A percentile compares a stretch with the other conserved stretches of the same genome.
Conservation (phyloP, 1,140 invertebrate genomes). For the Hirudo medicinalis region DNA sequence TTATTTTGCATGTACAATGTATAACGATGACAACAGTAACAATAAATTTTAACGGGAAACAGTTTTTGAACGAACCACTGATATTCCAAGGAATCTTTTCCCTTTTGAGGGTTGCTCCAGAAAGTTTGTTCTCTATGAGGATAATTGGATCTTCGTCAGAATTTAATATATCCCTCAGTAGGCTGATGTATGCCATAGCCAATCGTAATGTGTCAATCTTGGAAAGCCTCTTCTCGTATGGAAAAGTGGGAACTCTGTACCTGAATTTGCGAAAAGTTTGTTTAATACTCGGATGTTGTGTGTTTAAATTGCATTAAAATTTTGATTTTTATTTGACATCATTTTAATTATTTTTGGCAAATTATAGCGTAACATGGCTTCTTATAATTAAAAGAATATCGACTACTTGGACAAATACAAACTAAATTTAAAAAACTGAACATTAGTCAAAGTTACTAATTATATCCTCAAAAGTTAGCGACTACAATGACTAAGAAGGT, state of each 20-base stretch:
- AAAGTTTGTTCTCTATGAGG: slow-evolving; percentile 79
- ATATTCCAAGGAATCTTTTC: slow-evolving; percentile 85
- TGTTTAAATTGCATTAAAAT: too few relatives aligned
- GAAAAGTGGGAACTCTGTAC: slow-evolving; percentile 74
- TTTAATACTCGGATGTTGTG: too few relatives aligned
- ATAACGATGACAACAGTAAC: neutral
- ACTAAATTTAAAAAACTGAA: too few relatives aligned
- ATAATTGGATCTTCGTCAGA: slow-evolving; percentile 73
- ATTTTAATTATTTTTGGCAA: too few relatives aligned
- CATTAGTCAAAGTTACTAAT: too few relatives aligned
- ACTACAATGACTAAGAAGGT: too few relatives aligned
- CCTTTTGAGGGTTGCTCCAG: slow-evolving; percentile 66
- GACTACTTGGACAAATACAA: too few relatives aligned
- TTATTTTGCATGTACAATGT: neutral
- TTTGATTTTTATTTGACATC: too few relatives aligned
- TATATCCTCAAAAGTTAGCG: too few relatives aligned
- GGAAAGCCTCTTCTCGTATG: slow-evolving; percentile 90
- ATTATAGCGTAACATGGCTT: too few relatives aligned
- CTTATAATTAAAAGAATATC: too few relatives aligned
- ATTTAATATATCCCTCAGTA: slow-evolving; percentile 79
- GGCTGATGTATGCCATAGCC: slow-evolving; percentile 94
- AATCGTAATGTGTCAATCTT: slow-evolving; percentile 88
- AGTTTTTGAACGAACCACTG: slow-evolving; percentile 58
- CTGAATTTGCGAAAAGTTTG: slow-evolving; percentile 12
- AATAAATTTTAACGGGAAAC: too few relatives aligned